These are phyloP conservation scores for Upupa epops DNA, from an alignment of 2,113 vertebrate genomes.

Conservation along the genomic window DNA sequence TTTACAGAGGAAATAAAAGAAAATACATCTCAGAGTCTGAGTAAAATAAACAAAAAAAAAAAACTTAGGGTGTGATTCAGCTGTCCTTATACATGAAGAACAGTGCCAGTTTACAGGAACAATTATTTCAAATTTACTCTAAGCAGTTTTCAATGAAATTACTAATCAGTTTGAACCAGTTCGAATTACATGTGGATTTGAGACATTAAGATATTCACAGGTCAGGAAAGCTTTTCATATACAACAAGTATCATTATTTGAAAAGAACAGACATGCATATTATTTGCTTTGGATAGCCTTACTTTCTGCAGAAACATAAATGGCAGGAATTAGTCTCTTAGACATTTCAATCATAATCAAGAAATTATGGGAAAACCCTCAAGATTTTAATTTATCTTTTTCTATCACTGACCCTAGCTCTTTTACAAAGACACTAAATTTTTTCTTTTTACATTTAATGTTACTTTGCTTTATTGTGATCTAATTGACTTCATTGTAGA, in stretches of 20 bases:
- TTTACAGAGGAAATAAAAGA: not conserved
- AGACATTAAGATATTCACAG: not conserved
- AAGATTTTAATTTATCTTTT: not conserved
- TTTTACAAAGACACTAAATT: not conserved
- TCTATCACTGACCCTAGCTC: not conserved
- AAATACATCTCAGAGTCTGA: too few species aligned
- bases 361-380: not conserved
- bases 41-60: too few species aligned
- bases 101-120: not conserved
- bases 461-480: not conserved
- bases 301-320: not conserved
- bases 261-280: not conserved
- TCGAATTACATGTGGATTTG: not conserved
- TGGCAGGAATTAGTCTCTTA: not conserved
- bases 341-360: not conserved
- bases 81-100: not conserved
- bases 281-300: not conserved
- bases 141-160: not conserved
- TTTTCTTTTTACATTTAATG: not conserved
- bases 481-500: not conserved
- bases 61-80: not conserved
- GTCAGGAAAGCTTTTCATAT: not conserved
- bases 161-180: conserved; percentile 11
- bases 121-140: not conserved
- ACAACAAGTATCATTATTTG: not conserved